A percentile compares a stretch with the other conserved stretches of the same genome.
These are phyloP conservation scores for Erannis defoliaria DNA, from an alignment of 2,888 invertebrate genomes.

Conservation along the genomic window DNA sequence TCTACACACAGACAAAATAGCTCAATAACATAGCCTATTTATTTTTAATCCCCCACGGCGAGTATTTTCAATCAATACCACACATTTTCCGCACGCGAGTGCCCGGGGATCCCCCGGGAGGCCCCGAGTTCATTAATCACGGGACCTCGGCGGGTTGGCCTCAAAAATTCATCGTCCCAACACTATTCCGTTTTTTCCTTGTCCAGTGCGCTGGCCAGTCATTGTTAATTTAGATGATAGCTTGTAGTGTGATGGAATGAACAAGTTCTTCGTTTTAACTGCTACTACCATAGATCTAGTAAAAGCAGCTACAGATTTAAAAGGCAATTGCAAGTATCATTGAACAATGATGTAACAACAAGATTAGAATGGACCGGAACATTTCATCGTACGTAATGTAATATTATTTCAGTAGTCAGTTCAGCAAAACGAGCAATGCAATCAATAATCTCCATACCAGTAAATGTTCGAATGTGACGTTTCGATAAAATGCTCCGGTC, in stretches of 20 bases:
- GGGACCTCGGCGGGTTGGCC: constrained; percentile 64
- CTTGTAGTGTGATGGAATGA: constrained; percentile 6
- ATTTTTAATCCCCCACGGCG: constrained; percentile 34
- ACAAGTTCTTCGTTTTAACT: constrained; percentile 1
- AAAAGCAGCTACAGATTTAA: too few relatives aligned
- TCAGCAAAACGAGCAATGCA: too few relatives aligned
- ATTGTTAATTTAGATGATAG: constrained; percentile 49
- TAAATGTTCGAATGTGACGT: too few relatives aligned
- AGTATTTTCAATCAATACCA: constrained; percentile 60
- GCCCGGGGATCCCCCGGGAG: constrained; percentile 42
- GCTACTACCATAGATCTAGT: too few relatives aligned
- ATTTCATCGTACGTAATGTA: too few relatives aligned
- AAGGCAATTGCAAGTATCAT: too few relatives aligned
- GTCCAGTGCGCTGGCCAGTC: constrained; percentile 50
- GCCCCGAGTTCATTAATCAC: constrained; percentile 67
- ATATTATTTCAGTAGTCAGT: too few relatives aligned
- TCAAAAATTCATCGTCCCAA: constrained; percentile 73
- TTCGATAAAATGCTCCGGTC: too few relatives aligned
- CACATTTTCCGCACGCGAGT: constrained; percentile 58
- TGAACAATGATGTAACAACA: too few relatives aligned
- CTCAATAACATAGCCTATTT: constrained; percentile 27
- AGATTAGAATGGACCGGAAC: too few relatives aligned
- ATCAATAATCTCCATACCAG: too few relatives aligned
- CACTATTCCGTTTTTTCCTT: constrained; percentile 48
- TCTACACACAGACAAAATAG: constrained; percentile 19